phyloP scores from a whole-genome alignment of 2,113 vertebrate genomes.

The Zosterops pallidus region DNA sequence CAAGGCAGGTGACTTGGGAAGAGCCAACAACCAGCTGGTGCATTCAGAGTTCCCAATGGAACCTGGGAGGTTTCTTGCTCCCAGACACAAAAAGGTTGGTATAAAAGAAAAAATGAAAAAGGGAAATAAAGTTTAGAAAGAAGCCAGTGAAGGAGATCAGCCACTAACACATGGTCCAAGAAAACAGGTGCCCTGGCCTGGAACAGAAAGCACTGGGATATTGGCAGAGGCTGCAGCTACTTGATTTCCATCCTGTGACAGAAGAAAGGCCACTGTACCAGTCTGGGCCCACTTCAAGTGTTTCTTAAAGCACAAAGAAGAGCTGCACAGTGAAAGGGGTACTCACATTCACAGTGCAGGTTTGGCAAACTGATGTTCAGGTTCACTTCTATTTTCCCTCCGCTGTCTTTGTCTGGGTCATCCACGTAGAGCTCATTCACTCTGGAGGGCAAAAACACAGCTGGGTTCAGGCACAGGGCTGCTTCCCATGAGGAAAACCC shows the following conservation, averaged over 20 bases:
- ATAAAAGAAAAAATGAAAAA: background rate
- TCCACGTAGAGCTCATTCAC: slow-evolving; percentile 98
- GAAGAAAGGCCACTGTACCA: background rate
- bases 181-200: background rate
- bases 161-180: background rate
- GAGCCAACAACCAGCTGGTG: background rate
- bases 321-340: slow-evolving; percentile 7
- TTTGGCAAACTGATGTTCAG: slow-evolving; percentile 98
- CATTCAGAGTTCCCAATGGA: background rate
- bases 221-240: background rate
- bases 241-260: background rate
- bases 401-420: slow-evolving; percentile 97
- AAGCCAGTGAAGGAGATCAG: background rate
- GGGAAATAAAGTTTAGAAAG: background rate
- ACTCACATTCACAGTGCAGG: slow-evolving; percentile 98
- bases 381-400: slow-evolving; percentile 98
- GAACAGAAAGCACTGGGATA: background rate
- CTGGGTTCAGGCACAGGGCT: background rate
- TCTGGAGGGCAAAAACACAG: slow-evolving; percentile 71
- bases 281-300: background rate
- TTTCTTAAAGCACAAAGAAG: background rate
- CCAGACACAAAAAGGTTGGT: background rate
- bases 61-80: background rate
- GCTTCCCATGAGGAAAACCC: background rate
- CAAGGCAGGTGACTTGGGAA: background rate